A percentile compares a stretch with the other conserved stretches of the same genome.
These are phyloP conservation scores for Platalea minor DNA, from an alignment of 2,797 vertebrate species.

Conservation along the genomic window DNA sequence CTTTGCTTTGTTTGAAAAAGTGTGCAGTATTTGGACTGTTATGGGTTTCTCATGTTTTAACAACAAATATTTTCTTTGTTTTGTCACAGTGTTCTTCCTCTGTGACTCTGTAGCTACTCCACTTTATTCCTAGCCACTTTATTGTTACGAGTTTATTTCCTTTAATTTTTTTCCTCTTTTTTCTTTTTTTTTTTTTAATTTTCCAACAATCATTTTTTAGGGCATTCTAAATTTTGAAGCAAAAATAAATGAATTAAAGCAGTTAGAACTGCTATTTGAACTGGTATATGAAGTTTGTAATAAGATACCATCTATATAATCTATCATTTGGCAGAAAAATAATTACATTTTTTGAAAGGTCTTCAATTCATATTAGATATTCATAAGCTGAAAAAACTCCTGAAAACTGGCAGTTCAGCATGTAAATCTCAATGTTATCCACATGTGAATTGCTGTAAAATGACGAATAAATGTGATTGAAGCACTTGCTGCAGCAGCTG, in stretches of 20 bases:
- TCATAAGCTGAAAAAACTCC: neutral
- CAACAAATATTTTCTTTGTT: neutral
- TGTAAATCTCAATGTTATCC: conserved; percentile 47
- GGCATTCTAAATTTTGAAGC: neutral
- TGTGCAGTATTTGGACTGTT: neutral
- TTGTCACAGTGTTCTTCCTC: neutral
- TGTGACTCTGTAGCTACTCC: neutral
- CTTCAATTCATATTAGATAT: conserved; percentile 44
- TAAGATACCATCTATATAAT: neutral
- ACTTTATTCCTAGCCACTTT: neutral
- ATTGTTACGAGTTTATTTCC: neutral
- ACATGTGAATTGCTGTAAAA: conserved; percentile 50
- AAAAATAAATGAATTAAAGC: neutral
- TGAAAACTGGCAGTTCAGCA: conserved; percentile 13
- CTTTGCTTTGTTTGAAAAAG: neutral
- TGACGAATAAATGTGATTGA: conserved; percentile 53
- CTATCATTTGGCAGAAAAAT: conserved; percentile 23
- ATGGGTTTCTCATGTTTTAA: neutral
- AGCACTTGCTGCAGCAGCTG: conserved; percentile 8
- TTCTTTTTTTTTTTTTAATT: neutral
- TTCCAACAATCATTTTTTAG: neutral
- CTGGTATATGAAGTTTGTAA: neutral
- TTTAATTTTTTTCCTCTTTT: neutral
- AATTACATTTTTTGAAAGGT: conserved; percentile 44
- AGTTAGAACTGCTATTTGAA: conserved; percentile 18